These are phyloP conservation scores for Manis crassicaudata DNA, from an alignment of 2,797 vertebrate genomes.

Conservation along the genomic window DNA sequence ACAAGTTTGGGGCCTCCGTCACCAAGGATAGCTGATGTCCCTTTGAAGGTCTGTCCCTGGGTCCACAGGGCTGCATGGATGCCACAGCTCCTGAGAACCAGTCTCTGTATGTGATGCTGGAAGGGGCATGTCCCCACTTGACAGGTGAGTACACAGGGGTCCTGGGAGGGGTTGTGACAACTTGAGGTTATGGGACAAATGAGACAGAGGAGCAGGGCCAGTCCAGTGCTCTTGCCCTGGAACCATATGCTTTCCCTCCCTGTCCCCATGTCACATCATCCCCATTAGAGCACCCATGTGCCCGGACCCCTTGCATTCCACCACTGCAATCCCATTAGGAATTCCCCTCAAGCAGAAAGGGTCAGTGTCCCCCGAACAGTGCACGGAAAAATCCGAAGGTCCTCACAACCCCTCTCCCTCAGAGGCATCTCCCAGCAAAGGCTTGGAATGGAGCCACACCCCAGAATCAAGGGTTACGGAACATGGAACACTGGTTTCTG, in stretches of 20 bases:
- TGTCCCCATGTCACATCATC: fast-evolving
- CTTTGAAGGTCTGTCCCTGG: background rate
- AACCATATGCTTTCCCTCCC: background rate
- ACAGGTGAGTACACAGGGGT: background rate
- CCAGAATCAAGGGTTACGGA: background rate
- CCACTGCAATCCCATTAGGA: background rate
- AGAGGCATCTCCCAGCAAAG: background rate
- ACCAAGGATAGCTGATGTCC: slow-evolving; percentile 17
- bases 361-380: background rate
- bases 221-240: background rate
- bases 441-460: fast-evolving
- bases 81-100: background rate
- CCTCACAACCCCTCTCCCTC: background rate
- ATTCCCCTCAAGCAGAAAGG: background rate
- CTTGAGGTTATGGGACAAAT: background rate
- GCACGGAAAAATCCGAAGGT: background rate
- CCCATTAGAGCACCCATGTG: background rate
- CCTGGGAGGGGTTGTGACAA: fast-evolving
- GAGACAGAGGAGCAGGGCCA: background rate
- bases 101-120: background rate
- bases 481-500: background rate
- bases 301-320: background rate
- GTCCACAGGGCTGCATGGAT: background rate
- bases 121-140: background rate
- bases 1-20: background rate